Evolutionary conservation across 37 sponge, comb jelly and placozoan species (phyloP), one percentile per base, ranked within the genome.

Genomic region (Eunapius fragilis): DNA sequence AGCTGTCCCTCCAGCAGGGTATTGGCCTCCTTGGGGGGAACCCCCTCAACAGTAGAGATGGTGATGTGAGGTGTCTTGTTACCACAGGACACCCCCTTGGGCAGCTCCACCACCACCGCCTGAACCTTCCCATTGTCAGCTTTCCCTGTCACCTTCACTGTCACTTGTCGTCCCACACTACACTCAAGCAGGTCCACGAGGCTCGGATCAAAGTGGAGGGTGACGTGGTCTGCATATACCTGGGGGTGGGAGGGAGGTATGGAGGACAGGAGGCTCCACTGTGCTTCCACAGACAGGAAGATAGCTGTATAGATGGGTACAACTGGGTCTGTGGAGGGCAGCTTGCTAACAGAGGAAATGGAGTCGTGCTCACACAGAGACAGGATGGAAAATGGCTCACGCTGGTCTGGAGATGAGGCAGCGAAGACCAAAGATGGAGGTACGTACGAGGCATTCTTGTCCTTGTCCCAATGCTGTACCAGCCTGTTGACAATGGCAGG

Each of bases 61-160:
- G 97, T 96, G 74, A 96, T 86, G 77, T 96, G 97, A n/a, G 97
- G 94, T 36, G 32, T 9, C 32, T 69, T 45, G 33, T 91, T 94
- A 22, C 80, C 85, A 35, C 50, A 73, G 10, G 32, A 22, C 69
- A 94, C 23, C 4, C 72, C 87, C 0, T 31, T 38, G 25, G 86
- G 88, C 0, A 89, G 37, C 14, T 75, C 75, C 13, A 94, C 91
- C 2, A 68, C 79, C 1, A 81, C 90, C 30, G 92, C 95, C 71
- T 96, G 97, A 4, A 94, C 77, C 26, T 76, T 30, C 0, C 80
- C 75, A 69, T 92, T 86, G 31, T 86, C 70, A 32, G 83, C 90
- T 41, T 68, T 67, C 17, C 95, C 95, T 11, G 72, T 45, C 13
- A 92, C 95, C 26, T 30, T 70, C 11, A 96, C 68, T 10, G 30